Conservation (phyloP, 2,797 vertebrate species). For the Sciaenops ocellatus region DNA sequence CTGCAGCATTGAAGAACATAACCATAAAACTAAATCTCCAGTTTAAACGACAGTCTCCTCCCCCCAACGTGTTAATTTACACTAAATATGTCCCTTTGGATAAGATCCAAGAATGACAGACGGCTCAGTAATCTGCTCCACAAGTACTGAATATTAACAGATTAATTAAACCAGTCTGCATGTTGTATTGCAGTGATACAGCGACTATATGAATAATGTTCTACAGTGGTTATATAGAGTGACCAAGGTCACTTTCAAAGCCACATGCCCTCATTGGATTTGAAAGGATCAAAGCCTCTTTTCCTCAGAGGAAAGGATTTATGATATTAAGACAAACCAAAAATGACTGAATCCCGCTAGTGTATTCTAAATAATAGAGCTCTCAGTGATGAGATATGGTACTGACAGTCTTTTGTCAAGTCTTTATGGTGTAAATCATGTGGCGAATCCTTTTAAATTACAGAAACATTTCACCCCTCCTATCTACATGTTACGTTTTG, state of each 20-base stretch:
- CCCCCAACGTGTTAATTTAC: slow-evolving; percentile 71
- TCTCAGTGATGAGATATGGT: slow-evolving; percentile 15
- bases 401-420: slow-evolving; percentile 23
- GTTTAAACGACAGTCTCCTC: slow-evolving; percentile 57
- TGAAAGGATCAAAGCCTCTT: slow-evolving; percentile 35
- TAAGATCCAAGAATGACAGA: slow-evolving; percentile 52
- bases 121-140: slow-evolving; percentile 32
- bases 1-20: slow-evolving; percentile 64
- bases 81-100: slow-evolving; percentile 62
- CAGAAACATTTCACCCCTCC: slow-evolving; percentile 23
- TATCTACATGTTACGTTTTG: slow-evolving; percentile 45
- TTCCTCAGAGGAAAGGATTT: slow-evolving; percentile 19
- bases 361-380: slow-evolving; percentile 23
- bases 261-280: slow-evolving; percentile 25
- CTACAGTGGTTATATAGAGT: slow-evolving; percentile 14
- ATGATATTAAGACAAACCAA: slow-evolving; percentile 21
- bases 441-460: slow-evolving; percentile 25
- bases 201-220: slow-evolving; percentile 23
- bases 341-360: slow-evolving; percentile 9
- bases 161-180: slow-evolving; percentile 48
- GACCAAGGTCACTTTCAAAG: slow-evolving; percentile 41
- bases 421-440: slow-evolving; percentile 40
- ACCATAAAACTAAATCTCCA: slow-evolving; percentile 69
- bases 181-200: slow-evolving; percentile 11
- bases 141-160: slow-evolving; percentile 41